Base-by-base conservation (phyloP, 1,140 invertebrate species). In the Drosophila albomicans region DNA sequence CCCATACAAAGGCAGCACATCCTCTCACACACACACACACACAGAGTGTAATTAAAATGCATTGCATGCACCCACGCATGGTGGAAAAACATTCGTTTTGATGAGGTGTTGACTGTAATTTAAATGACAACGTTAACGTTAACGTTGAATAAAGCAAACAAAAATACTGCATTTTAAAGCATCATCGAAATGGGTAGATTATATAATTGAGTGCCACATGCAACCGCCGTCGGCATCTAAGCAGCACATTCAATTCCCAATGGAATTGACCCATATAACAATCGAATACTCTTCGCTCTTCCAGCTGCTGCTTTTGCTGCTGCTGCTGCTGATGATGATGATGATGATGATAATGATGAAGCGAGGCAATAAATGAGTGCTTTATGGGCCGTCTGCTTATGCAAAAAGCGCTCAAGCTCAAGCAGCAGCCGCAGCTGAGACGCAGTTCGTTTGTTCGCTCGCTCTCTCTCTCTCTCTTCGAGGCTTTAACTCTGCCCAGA, bases 221-320 rank as follows among this genome's bases (percentile, higher is more conserved):
- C 49, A 57, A 52, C 16, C 28, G 30, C 59, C 56, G 57, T 43
- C 58, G 54, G 59, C 54, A 52, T 51, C 71, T 71, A 71, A 80
- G 51, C 75, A 80, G 51, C 75, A 72, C 57, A 59, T 59, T 57
- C 58, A 80, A 64, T 79, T 92, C 91, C 88, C 91, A 90, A 57
- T 92, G 91, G 91, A 92, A 90, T 91, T 75, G 91, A 92, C 91
- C 91, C 86, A 92, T 82, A 90, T 92, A 82, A 88, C 64, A 81
- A 70, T 81, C 67, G 61, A 41, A 62, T 58, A 4, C 62, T 58
- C 51, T 76, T 8, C 0, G 75, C 65, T 15, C 10, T 78, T 63
- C 71, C 75, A 68, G 73, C 76, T 28, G 45, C 54, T 51, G 15
- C 25, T 51, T 11, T 13, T n/a, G 49, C 25, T 45, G 58, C 35